Conservation (phyloP, 2,797 vertebrate genomes). For the Falco novaeseelandiae region DNA sequence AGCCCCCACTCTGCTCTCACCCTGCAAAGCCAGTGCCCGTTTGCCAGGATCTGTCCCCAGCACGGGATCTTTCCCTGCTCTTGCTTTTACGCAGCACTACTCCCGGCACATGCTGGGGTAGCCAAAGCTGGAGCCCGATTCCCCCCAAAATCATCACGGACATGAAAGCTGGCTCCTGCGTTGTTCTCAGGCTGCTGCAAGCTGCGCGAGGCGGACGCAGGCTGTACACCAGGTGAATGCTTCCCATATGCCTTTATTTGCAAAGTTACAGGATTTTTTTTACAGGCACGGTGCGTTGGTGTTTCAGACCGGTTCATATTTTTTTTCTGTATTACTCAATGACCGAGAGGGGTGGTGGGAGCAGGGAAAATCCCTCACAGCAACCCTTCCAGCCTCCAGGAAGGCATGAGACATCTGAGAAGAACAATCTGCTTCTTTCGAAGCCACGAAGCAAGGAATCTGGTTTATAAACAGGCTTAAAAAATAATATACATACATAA, state of each 20-base stretch:
- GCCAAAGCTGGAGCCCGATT: neutral
- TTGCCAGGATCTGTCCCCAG: neutral
- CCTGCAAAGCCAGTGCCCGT: neutral
- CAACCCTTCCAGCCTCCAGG: conserved; percentile 44
- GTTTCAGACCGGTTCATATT: conserved; percentile 10
- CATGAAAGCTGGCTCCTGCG: neutral
- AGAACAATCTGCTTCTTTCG: conserved; percentile 29
- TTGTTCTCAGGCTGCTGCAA: neutral
- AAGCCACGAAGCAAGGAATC: conserved; percentile 23
- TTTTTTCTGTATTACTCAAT: neutral
- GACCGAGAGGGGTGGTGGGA: neutral
- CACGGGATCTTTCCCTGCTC: neutral
- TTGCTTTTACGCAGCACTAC: neutral
- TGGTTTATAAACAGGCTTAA: conserved; percentile 59
- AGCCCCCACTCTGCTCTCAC: neutral
- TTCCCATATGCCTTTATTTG: conserved; percentile 78
- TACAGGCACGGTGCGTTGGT: conserved; percentile 62
- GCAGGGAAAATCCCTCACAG: conserved; percentile 22
- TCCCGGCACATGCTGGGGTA: fast-evolving
- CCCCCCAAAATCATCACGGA: neutral
- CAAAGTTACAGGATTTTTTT: conserved; percentile 47
- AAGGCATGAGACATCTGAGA: conserved; percentile 50
- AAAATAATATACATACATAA: conserved; percentile 49
- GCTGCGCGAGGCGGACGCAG: neutral
- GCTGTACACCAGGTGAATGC: neutral